Evolutionary conservation across 2,113 vertebrate species (phyloP), one percentile per base, ranked within the genome.

Genomic region (Otis tarda): DNA sequence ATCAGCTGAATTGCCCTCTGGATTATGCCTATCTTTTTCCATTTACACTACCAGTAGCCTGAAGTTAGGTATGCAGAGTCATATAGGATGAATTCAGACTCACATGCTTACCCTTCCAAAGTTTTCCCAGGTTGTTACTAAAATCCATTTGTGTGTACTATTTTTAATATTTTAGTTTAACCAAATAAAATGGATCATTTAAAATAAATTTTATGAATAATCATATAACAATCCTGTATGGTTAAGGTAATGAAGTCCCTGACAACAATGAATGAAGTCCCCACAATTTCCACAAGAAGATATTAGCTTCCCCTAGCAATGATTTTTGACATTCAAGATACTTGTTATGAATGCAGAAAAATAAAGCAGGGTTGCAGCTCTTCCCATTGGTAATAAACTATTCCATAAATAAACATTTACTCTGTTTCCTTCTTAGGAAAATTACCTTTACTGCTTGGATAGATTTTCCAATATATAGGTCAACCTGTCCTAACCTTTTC

Each of bases 391-490:
- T 93, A 97, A 97, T 97, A 97, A 97, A 95, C 86, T 95, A 81
- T 94, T 96, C 81, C 81, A 87, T 93, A 97, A 97, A 97, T 95
- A 98, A 97, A 94, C 68, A 96, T 96, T 97, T 93, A 52, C 67
- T 98, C 83, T 94, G 57, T 94, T 97, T 96, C 67, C 56, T 96
- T 95, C 80, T 96, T 95, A 93, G 68, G 69, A 95, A 97, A 97
- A 94, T 97, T 94, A 96, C 92, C 80, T 96, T 95, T 97, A 91
- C 77, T 94, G 81, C 91, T 96, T 87, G 25, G 49, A 97, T 97
- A 97, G 94, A 96, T 97, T 98, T 95, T 97, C 95, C 91, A 87
- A 80, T 96, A 97, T 91, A 89, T 90, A 96, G 93, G 91, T 96
- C 96, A 97, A 96, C 47, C 53, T 96, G 71, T 94, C 94, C 90